Percentiles rank a stretch among this genome's conserved stretches.
phyloP scores from a whole-genome alignment of 2,113 vertebrate genomes.

The Syrrhaptes paradoxus region DNA sequence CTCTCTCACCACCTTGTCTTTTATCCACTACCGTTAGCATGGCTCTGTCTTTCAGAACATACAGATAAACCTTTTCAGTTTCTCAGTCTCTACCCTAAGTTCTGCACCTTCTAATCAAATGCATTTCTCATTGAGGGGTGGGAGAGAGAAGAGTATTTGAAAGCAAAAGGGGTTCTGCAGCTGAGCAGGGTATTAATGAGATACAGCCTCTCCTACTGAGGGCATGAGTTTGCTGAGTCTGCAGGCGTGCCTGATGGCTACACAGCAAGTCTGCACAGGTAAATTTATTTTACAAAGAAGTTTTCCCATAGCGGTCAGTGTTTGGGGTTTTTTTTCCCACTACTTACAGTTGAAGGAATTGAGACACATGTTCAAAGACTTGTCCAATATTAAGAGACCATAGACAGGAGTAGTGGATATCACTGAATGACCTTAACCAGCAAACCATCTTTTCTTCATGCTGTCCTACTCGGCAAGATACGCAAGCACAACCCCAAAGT shows the following conservation, averaged over 20 bases:
- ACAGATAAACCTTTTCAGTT: not conserved
- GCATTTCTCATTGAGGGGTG: not conserved
- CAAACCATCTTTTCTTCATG: not conserved
- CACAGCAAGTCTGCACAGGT: not conserved
- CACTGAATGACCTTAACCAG: not conserved
- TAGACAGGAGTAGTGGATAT: not conserved
- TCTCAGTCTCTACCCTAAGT: not conserved
- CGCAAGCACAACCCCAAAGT: not conserved
- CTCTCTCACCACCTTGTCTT: not conserved
- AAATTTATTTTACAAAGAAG: not conserved
- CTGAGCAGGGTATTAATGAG: not conserved
- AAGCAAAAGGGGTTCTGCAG: not conserved
- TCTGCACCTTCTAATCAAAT: not conserved
- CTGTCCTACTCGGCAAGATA: not conserved
- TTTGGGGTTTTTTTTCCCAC: not conserved
- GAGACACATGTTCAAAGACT: not conserved
- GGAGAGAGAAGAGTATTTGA: not conserved
- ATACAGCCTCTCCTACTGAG: not conserved
- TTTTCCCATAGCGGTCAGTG: not conserved
- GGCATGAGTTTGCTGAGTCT: not conserved
- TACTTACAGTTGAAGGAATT: not conserved
- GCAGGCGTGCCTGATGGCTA: not conserved
- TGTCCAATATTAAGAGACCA: not conserved
- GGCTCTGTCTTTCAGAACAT: not conserved
- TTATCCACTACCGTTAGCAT: not conserved